A percentile compares a stretch with the other conserved stretches of the same genome.
phyloP scores from a whole-genome alignment of 1,140 invertebrate species.

The Hyles vespertilio region DNA sequence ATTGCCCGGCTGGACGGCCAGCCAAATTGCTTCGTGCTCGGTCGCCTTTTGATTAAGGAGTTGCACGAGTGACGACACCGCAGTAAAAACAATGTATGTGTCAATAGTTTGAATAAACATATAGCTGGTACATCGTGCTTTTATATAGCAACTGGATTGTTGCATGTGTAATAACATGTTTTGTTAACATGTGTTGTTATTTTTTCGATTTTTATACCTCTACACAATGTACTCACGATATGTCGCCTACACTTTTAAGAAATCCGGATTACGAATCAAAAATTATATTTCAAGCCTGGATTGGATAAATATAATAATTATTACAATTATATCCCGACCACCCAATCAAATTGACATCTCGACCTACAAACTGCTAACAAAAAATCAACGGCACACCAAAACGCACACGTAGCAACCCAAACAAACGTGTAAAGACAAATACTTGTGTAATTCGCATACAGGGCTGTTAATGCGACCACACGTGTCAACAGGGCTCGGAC shows the following conservation, averaged over 20 bases:
- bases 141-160: background rate
- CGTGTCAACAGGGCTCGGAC: background rate
- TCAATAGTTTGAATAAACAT: background rate
- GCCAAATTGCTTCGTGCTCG: conserved; percentile 70
- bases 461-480: no score
- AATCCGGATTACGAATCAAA: background rate
- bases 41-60: conserved; percentile 69
- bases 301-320: no score
- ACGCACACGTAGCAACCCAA: no score
- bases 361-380: no score
- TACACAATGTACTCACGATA: background rate
- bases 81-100: conserved; percentile 54
- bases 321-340: no score
- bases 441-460: no score
- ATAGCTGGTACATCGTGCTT: background rate
- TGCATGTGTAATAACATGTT: background rate
- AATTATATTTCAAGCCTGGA: background rate
- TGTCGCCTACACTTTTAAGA: background rate
- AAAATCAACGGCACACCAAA: no score
- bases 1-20: conserved; percentile 60
- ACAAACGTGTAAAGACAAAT: no score
- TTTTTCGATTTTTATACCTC: background rate
- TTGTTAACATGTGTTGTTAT: background rate
- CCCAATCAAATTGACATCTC: no score
- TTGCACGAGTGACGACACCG: conserved; percentile 22